Base-by-base conservation (phyloP, 2,888 invertebrate species). In the Diploptera punctata region DNA sequence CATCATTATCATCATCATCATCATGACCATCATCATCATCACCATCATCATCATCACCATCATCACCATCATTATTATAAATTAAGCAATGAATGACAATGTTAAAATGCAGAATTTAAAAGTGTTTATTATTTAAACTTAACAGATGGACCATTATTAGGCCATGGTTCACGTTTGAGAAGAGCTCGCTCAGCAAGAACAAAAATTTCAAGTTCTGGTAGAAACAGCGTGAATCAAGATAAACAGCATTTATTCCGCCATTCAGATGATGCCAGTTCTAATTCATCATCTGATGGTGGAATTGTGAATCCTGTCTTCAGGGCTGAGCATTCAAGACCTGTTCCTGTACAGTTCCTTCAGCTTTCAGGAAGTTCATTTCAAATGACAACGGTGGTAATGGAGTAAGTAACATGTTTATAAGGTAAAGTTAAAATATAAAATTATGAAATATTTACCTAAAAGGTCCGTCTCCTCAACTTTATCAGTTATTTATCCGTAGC, bases 131-230 rank as follows among this genome's bases (percentile, higher is more conserved):
- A n/a, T n/a, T n/a, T n/a, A n/a, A n/a, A n/a, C n/a, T n/a, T n/a
- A n/a, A 21, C 75, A 82, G 84, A 81, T 73, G 81, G 82, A 62
- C 80, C 80, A 71, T 77, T 83, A 70, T 79, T 84, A 72, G 84
- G 83, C 16, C 80, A 80, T 19, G 82, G 82, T 57, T 80, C 82
- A 21, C 80, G 82, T 67, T 76, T 81, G 54, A 81, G 82, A 44
- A 81, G 83, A 77, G 83, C 83, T 75, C 81, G 82, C 74, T 84
- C 83, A 33, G 82, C 83, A 26, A 81, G 75, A 73, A 5, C 38
- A 9, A 49, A 49, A 44, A 77, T 18, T 75, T 76, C 69, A 70
- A 75, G 9, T 60, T 38, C 52, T 19, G 10, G 19, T 10, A 24
- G 43, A 47, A 38, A n/a, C 5, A 49, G 31, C 13, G 52, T 21